Conservation (phyloP, 2,797 vertebrate species). For the Caiman crocodilus region DNA sequence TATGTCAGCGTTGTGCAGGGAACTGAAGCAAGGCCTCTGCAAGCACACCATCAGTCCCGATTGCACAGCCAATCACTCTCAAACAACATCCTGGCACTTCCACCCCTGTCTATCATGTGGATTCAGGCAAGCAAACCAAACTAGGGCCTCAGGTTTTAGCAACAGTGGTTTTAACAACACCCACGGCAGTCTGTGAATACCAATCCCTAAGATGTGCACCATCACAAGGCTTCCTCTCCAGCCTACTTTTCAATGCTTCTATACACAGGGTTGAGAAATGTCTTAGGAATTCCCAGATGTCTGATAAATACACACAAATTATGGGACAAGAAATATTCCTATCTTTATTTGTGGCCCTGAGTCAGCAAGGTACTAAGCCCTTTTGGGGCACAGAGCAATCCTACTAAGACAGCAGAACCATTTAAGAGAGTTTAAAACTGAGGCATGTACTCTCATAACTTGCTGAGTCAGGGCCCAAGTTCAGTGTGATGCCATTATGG, state of each 20-base stretch:
- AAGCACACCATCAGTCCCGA: not conserved
- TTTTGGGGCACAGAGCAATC: not conserved
- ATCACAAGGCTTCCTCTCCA: not conserved
- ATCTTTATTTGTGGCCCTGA: not conserved
- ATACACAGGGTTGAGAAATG: not conserved
- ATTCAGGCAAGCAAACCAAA: not conserved
- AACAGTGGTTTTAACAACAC: not conserved
- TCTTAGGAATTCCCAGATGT: not conserved
- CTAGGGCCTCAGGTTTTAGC: not conserved
- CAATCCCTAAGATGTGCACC: not conserved
- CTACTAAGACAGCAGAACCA: not conserved
- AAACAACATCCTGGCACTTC: not conserved
- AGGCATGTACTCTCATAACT: not conserved
- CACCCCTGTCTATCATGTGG: not conserved
- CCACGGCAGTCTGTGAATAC: fast-evolving
- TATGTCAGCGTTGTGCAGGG: not conserved
- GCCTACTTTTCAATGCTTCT: not conserved
- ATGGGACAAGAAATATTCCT: not conserved
- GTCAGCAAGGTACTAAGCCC: conserved; percentile 5
- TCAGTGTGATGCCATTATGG: not conserved
- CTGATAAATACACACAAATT: not conserved
- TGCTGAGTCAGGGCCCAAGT: not conserved
- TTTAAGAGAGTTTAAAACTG: not conserved
- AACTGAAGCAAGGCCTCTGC: not conserved
- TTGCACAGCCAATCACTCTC: not conserved